Evolutionary conservation across 2,113 vertebrate species (phyloP).

Genomic region (Scomber japonicus): DNA sequence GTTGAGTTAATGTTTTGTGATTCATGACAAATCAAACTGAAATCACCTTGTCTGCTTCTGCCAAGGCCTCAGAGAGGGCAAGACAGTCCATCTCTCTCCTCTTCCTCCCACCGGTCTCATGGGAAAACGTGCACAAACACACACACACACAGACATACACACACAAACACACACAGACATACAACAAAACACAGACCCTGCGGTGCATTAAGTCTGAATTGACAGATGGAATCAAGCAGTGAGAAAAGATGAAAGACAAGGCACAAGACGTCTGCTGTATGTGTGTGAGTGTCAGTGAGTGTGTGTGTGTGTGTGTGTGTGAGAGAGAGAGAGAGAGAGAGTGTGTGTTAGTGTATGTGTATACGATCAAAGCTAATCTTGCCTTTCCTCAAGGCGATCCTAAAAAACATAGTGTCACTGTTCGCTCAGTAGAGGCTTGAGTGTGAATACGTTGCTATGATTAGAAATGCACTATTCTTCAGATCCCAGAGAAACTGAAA

Average conservation of each 20-base stretch:
- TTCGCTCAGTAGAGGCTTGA: slow-evolving; percentile 34
- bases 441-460: slow-evolving; percentile 45
- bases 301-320: too few relatives aligned
- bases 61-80: slow-evolving; percentile 25
- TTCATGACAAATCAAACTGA: slow-evolving; percentile 75
- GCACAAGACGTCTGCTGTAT: slow-evolving; percentile 22
- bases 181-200: slow-evolving; percentile 54
- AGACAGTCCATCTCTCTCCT: slow-evolving; percentile 31
- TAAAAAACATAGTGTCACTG: slow-evolving; percentile 44
- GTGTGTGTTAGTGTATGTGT: slow-evolving; percentile 16
- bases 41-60: slow-evolving; percentile 61
- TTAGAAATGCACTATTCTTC: slow-evolving; percentile 30
- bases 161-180: too few relatives aligned
- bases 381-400: slow-evolving; percentile 51
- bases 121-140: not conserved
- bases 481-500: slow-evolving; percentile 3
- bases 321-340: too few relatives aligned
- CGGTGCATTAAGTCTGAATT: slow-evolving; percentile 51
- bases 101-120: slow-evolving; percentile 37
- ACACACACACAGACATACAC: slow-evolving; percentile 10
- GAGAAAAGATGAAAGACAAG: slow-evolving; percentile 66
- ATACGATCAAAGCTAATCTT: slow-evolving; percentile 64
- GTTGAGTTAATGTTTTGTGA: slow-evolving; percentile 58
- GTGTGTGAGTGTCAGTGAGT: not conserved
- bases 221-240: slow-evolving; percentile 72